Conservation (phyloP, 2,888 invertebrate genomes). For the Lasioglossum pauxillum region DNA sequence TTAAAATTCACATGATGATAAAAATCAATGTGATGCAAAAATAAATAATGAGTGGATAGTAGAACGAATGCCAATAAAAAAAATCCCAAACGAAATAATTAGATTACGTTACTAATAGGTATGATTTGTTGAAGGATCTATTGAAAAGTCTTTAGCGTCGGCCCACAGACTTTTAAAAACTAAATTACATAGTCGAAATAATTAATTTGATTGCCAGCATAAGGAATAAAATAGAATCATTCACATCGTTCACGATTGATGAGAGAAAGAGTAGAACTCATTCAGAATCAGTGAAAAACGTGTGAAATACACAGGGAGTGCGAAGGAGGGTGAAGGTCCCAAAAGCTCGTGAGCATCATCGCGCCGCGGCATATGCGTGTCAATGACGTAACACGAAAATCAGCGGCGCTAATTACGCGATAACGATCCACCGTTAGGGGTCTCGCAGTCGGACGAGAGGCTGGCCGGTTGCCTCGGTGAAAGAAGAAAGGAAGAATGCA, state of each 20-base stretch:
- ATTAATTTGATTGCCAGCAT: too few species aligned
- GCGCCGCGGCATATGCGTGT: constrained; percentile 48
- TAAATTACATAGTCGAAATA: neutral
- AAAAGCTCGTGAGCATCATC: constrained; percentile 37
- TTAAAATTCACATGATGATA: neutral
- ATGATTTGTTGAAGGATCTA: neutral
- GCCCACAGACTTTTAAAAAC: neutral
- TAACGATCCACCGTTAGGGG: constrained; percentile 62
- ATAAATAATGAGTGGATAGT: neutral
- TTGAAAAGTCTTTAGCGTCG: neutral
- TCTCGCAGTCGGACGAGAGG: constrained; percentile 17
- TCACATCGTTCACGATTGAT: too few species aligned
- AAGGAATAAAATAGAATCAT: too few species aligned
- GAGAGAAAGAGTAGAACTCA: neutral
- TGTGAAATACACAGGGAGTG: neutral
- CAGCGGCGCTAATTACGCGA: constrained; percentile 68
- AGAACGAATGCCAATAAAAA: neutral
- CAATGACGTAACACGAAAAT: constrained; percentile 68
- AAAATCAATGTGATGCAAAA: neutral
- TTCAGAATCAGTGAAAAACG: neutral
- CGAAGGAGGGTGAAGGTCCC: neutral
- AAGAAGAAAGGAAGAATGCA: constrained; percentile 44
- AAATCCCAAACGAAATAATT: neutral
- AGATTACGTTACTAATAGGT: neutral
- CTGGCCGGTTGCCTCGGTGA: constrained; percentile 27